phyloP scores from a whole-genome alignment of 92 coral and sea anemone species.

The Porites cylindrica region DNA sequence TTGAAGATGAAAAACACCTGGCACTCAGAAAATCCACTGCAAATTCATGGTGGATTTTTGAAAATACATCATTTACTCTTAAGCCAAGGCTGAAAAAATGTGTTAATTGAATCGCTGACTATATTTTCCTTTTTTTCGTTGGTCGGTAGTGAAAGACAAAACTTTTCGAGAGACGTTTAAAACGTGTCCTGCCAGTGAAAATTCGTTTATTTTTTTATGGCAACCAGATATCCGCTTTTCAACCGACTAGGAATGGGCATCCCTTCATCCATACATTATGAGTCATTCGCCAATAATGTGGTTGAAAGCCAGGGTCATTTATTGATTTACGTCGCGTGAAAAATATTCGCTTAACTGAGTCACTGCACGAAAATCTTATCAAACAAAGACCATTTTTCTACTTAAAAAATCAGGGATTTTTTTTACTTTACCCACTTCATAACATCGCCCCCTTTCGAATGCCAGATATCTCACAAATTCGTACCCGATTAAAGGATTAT shows the following conservation, averaged over 20 bases:
- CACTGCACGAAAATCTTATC: neutral
- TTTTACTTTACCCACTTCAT: neutral
- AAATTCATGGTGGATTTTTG: slow-evolving; percentile 7
- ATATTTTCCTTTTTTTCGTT: neutral
- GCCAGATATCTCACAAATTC: neutral
- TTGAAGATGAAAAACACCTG: slow-evolving; percentile 20
- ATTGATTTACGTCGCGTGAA: neutral
- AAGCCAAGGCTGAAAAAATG: neutral
- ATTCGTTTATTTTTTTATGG: neutral
- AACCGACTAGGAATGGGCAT: neutral
- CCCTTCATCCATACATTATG: neutral
- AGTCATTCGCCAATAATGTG: slow-evolving; percentile 30
- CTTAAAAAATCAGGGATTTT: too few species aligned
- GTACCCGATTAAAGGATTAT: neutral
- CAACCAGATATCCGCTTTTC: neutral
- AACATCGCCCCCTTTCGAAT: neutral
- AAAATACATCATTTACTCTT: neutral
- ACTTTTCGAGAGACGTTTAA: too few species aligned
- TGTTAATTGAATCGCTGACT: neutral
- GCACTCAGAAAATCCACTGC: neutral
- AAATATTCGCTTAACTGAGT: neutral
- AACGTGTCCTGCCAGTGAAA: neutral
- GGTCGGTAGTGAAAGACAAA: neutral
- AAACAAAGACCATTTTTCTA: too few species aligned
- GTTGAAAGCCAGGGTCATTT: neutral